phyloP scores from a whole-genome alignment of 1,140 invertebrate species.

The Drosophila seguyi region DNA sequence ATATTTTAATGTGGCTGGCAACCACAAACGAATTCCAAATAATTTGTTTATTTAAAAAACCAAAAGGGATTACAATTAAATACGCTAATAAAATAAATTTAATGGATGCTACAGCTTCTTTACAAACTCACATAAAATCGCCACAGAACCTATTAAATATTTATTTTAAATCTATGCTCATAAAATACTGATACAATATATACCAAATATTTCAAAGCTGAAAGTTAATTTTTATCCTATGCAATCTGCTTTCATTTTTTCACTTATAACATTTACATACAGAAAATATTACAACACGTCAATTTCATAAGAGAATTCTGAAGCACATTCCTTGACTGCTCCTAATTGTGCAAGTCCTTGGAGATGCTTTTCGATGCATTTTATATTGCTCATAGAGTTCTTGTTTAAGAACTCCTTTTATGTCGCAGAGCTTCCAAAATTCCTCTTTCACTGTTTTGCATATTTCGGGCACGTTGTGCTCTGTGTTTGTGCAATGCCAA shows the following conservation, averaged over 20 bases:
- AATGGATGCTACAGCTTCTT: neutral
- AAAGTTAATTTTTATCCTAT: too few relatives aligned
- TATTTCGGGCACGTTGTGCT: slow-evolving; percentile 50
- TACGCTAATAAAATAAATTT: neutral
- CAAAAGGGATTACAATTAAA: neutral
- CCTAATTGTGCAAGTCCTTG: slow-evolving; percentile 11
- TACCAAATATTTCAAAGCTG: too few relatives aligned
- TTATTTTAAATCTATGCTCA: neutral
- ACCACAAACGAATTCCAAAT: slow-evolving; percentile 8
- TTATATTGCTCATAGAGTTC: slow-evolving; percentile 4
- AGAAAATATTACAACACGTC: too few relatives aligned
- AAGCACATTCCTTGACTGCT: neutral
- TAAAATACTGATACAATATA: neutral
- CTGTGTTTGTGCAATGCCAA: slow-evolving; percentile 45
- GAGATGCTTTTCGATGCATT: neutral
- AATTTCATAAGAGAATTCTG: neutral
- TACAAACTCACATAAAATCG: neutral
- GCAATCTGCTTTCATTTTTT: neutral
- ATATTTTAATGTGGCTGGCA: slow-evolving; percentile 6
- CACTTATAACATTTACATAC: neutral
- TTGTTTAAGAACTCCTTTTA: slow-evolving; percentile 23
- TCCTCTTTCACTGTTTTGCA: slow-evolving; percentile 20
- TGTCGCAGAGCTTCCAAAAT: slow-evolving; percentile 12
- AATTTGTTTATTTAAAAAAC: slow-evolving; percentile 2
- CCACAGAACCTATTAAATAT: neutral